Evolutionary conservation across 2,888 invertebrate genomes (phyloP), one percentile per base, ranked within the genome.

Genomic region (Gandaritis pyraliata): DNA sequence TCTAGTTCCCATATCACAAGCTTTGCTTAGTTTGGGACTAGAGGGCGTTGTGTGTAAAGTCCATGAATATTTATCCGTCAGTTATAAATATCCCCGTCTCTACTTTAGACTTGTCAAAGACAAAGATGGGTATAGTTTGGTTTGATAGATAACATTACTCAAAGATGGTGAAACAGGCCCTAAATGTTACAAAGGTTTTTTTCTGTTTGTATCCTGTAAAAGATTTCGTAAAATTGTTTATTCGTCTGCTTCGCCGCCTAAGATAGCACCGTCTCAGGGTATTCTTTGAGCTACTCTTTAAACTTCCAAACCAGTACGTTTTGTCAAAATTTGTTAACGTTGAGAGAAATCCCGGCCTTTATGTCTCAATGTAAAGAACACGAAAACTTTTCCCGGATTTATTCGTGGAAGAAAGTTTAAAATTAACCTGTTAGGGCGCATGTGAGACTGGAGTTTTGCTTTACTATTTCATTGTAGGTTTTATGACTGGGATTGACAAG

Each of bases 351-450:
- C 77, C 75, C 71, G 47, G 71, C 75, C 74, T 80, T 78, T 76
- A 80, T 75, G 75, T 76, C 76, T 80, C 77, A 74, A 78, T 78
- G 76, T 74, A 52, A 67, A 70, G 64, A 72, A 74, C 75, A 72
- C 59, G 69, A 50, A 75, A 77, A 78, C 66, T 80, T 77, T 58
- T 33, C 33, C 36, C 53, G 64, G 67, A 70, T 70, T 72, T 72
- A 75, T 73, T 73, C 73, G 70, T 64, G n/a, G 72, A 72, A 54
- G 66, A 69, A 76, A 83, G 73, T 81, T 61, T 68, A 64, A 77
- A 83, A 83, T 84, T 82, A 83, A 80, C 82, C 83, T 78, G 77
- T 78, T 77, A 72, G 72, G 51, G 23, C 39, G 16, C 10, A 43
- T 16, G 43, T 43, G 43, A 16, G 41, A 6, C 23, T 6, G 8